Evolutionary conservation across 1,140 invertebrate species (phyloP).

Genomic region (Charaxes varanes): DNA sequence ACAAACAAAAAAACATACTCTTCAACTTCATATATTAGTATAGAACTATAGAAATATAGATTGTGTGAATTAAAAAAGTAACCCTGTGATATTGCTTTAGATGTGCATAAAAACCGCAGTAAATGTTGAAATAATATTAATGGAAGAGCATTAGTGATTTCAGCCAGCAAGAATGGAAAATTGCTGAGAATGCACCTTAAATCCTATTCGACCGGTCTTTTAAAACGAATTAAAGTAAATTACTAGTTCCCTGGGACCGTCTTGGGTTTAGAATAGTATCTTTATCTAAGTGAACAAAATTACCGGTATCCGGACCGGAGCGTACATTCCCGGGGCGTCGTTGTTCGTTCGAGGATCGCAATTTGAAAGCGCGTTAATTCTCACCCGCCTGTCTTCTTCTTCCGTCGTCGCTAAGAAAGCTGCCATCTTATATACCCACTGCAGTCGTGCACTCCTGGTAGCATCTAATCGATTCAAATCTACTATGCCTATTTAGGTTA

Average conservation of each 20-base stretch:
- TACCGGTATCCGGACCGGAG: constrained; percentile 21
- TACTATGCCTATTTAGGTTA: too few species aligned
- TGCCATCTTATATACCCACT: constrained; percentile 21
- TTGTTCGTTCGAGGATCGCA: constrained; percentile 20
- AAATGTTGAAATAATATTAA: too few species aligned
- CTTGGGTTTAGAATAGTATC: constrained; percentile 15
- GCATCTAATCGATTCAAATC: constrained; percentile 9
- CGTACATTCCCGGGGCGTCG: constrained; percentile 20
- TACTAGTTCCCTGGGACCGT: constrained; percentile 3
- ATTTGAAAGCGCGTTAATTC: constrained; percentile 36
- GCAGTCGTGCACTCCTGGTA: constrained; percentile 2
- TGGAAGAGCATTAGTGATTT: too few species aligned
- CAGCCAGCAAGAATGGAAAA: too few species aligned
- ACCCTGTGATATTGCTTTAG: too few species aligned
- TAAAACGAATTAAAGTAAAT: constrained; percentile 2
- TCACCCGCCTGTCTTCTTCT: constrained; percentile 33
- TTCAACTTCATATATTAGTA: too few species aligned
- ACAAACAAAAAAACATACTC: too few species aligned
- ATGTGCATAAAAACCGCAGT: too few species aligned
- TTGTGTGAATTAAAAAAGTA: too few species aligned
- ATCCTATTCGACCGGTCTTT: constrained; percentile 1
- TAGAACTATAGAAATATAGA: too few species aligned
- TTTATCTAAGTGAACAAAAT: constrained; percentile 27
- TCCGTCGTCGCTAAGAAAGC: constrained; percentile 27
- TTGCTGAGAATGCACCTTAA: too few species aligned